These are phyloP conservation scores for Ammospiza caudacuta DNA, from an alignment of 2,113 vertebrate genomes.

Conservation along the genomic window DNA sequence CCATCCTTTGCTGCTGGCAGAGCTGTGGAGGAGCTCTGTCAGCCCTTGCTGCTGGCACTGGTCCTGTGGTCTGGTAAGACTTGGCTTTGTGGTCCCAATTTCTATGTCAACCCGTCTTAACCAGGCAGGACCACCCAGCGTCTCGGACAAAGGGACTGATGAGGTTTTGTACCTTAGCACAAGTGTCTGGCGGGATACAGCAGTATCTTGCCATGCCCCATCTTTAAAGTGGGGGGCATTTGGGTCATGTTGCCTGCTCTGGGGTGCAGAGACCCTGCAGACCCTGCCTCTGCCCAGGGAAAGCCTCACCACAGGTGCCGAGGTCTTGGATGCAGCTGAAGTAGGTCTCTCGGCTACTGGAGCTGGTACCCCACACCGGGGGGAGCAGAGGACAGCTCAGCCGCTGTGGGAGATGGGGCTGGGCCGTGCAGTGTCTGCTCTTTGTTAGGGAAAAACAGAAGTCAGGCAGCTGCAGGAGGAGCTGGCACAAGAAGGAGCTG, in stretches of 20 bases:
- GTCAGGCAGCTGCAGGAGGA: background rate
- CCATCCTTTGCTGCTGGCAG: background rate
- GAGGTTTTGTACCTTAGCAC: background rate
- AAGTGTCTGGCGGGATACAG: background rate
- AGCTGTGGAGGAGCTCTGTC: background rate
- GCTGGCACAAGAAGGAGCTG: background rate
- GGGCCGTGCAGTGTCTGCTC: background rate
- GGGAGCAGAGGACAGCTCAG: background rate
- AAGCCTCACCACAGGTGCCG: rapidly evolving
- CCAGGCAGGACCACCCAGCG: background rate
- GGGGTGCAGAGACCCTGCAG: background rate
- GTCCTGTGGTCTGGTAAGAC: background rate
- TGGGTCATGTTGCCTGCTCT: background rate
- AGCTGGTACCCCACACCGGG: rapidly evolving
- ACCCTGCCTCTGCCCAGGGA: background rate
- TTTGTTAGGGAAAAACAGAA: background rate
- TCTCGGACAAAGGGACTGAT: background rate
- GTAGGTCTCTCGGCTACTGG: background rate
- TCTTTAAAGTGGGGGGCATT: background rate
- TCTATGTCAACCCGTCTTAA: rapidly evolving
- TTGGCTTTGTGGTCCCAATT: background rate
- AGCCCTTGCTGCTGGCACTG: background rate
- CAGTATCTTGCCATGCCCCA: background rate
- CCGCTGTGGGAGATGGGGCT: background rate
- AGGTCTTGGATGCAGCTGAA: background rate